phyloP scores from a whole-genome alignment of 2,113 vertebrate genomes.

The Corynorhinus townsendii region DNA sequence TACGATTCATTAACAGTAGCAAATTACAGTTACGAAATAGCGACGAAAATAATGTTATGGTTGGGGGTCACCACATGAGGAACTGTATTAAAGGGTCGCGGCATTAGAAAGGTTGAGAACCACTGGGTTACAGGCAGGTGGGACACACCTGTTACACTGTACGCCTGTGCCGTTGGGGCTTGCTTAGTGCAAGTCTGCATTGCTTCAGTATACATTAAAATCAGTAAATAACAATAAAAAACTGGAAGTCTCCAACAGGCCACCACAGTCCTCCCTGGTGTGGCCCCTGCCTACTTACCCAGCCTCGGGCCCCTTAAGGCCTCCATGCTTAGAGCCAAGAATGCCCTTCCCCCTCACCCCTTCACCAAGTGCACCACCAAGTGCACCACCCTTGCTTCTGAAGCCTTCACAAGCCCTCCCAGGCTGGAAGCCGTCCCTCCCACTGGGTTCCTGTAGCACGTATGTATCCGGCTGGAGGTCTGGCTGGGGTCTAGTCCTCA shows the following conservation, averaged over 20 bases:
- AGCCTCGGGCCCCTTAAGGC: neutral
- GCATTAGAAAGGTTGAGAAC: too few relatives aligned
- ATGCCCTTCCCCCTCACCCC: rapidly evolving
- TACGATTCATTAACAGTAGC: too few relatives aligned
- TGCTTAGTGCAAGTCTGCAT: neutral
- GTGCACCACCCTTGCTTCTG: neutral
- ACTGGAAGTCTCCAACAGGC: neutral
- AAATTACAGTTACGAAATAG: too few relatives aligned
- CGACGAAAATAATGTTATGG: too few relatives aligned
- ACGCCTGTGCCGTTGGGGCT: rapidly evolving
- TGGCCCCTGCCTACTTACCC: neutral
- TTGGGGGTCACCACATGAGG: too few relatives aligned
- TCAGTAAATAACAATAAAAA: neutral
- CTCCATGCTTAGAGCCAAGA: neutral
- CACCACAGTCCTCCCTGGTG: neutral
- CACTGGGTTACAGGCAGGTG: too few relatives aligned
- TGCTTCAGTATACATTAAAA: neutral
- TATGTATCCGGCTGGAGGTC: neutral
- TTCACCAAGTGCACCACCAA: neutral
- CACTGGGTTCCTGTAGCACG: rapidly evolving
- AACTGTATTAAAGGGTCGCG: too few relatives aligned
- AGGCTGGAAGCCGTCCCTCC: neutral
- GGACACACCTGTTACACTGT: rapidly evolving
- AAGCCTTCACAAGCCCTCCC: neutral
- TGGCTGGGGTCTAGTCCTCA: neutral